Percentiles rank a stretch among this genome's conserved stretches.
These are phyloP conservation scores for Mormyrus hasselquistii DNA, from an alignment of 2,797 vertebrate genomes.

Conservation along the genomic window DNA sequence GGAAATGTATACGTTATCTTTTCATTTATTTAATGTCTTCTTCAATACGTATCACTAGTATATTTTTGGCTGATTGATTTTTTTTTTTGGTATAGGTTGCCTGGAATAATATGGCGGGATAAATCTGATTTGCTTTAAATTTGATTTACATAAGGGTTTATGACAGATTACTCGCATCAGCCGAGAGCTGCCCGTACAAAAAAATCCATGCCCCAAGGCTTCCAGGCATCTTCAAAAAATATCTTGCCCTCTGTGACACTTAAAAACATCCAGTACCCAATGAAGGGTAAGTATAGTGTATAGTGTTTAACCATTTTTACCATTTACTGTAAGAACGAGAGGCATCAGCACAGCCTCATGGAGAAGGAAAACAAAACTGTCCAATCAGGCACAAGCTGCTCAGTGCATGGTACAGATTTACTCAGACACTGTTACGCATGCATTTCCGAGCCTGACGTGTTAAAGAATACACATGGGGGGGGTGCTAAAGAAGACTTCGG, in stretches of 20 bases:
- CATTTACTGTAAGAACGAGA: not conserved
- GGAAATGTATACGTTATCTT: not conserved
- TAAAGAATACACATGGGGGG: not conserved
- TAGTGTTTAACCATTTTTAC: not conserved
- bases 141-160: not conserved
- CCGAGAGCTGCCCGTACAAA: not conserved
- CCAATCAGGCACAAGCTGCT: not conserved
- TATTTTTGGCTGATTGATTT: not conserved
- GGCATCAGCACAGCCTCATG: not conserved
- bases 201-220: not conserved
- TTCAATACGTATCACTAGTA: not conserved
- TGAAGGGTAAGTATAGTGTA: not conserved
- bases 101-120: not conserved
- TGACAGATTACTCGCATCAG: not conserved
- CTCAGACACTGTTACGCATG: not conserved
- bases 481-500: not conserved
- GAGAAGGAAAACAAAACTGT: not conserved
- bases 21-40: not conserved
- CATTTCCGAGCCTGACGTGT: not conserved
- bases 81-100: not conserved
- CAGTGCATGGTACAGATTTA: not conserved
- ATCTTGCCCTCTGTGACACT: not conserved
- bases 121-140: not conserved
- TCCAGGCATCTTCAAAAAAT: not conserved
- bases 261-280: not conserved